These are phyloP conservation scores for Ceratosolen fusciceps DNA, from an alignment of 1,140 invertebrate species.

Conservation along the genomic window DNA sequence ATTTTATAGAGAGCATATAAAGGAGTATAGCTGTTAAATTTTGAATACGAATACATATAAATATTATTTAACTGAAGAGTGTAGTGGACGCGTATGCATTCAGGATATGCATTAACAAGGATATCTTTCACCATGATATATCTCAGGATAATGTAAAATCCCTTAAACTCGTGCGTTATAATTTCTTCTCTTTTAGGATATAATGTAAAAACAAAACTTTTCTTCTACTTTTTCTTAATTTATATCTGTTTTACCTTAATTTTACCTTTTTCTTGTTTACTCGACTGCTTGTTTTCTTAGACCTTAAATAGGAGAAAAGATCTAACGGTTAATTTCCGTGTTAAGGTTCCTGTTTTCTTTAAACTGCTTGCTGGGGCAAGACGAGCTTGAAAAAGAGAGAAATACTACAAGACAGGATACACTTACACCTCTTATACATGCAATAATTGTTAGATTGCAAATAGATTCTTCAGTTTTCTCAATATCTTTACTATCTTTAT, in stretches of 20 bases:
- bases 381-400: background rate
- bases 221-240: conserved; percentile 29
- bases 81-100: background rate
- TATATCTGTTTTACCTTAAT: background rate
- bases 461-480: background rate
- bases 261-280: background rate
- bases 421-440: background rate
- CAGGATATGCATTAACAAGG: background rate
- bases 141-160: conserved; percentile 4
- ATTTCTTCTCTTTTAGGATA: background rate
- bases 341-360: conserved; percentile 67
- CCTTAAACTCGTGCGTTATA: background rate
- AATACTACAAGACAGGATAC: background rate
- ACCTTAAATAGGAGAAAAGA: conserved; percentile 70
- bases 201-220: conserved; percentile 48
- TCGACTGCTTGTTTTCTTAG: conserved; percentile 33
- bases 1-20: no score
- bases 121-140: background rate
- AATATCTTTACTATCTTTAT: background rate
- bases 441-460: background rate
- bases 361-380: conserved; percentile 40
- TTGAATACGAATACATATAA: background rate
- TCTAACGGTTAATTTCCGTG: conserved; percentile 72
- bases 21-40: conserved; percentile 9
- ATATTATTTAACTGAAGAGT: no score